Evolutionary conservation across 2,797 vertebrate species (phyloP), one percentile per base, ranked within the genome.

Genomic region (Neosilurus mollespiculum): DNA sequence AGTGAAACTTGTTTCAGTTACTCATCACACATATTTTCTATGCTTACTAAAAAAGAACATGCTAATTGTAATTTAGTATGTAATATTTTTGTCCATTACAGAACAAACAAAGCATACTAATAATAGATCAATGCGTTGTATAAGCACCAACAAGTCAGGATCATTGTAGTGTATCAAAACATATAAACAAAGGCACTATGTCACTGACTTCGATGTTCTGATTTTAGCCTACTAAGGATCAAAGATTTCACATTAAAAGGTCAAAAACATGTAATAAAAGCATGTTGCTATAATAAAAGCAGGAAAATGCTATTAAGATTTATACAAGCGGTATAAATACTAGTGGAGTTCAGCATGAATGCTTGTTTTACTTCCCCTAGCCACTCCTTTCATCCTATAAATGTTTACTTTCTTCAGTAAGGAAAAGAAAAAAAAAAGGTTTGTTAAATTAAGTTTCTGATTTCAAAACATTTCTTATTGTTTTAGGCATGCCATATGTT

Each of bases 21-120:
- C 87, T 84, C 87, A 87, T 86, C 86, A 79, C 87, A 90, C 90
- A 90, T 90, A 83, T 89, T 89, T 56, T 43, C 43, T 43, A 43
- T 89, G 90, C 85, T 86, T 90, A 91, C 90, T 88, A 75, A 88
- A 85, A 85, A 83, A 90, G 86, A 90, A 92, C 82, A 88, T 81
- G 82, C 89, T 92, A 90, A 91, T 91, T 90, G 87, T 53, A 2
- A 26, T 86, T 91, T 89, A 89, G 86, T 88, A 83, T 83, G 62
- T 84, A 78, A 61, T 86, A 88, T 86, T 86, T 89, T 87, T 90
- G 91, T 88, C 87, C 87, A 89, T 90, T 83, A 80, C 84, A 77
- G 49, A 65, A 75, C 59, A 78, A 78, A 84, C 64, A 56, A 59
- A 61, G 4, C 12, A 62, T 15, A 43, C 20, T 34, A 81, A 49